phyloP scores from a whole-genome alignment of 2,113 vertebrate genomes.

The Crotalus helleri region DNA sequence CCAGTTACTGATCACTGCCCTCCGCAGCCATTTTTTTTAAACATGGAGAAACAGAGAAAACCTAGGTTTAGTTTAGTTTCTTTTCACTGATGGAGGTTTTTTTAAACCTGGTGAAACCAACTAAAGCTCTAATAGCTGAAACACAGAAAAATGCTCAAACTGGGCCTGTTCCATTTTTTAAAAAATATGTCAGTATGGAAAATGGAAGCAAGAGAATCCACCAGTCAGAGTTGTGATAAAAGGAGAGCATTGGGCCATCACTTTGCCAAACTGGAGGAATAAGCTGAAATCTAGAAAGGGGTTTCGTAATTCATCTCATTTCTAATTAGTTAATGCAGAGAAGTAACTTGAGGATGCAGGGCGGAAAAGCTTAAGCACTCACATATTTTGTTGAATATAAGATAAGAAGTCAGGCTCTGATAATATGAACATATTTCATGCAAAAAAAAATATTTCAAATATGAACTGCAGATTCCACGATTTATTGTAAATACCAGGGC shows the following conservation, averaged over 20 bases:
- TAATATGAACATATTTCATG: neutral
- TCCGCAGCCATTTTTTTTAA: neutral
- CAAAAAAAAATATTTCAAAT: neutral
- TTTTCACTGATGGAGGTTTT: neutral
- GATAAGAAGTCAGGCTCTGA: neutral
- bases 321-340: neutral
- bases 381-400: neutral
- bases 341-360: neutral
- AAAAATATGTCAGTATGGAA: neutral
- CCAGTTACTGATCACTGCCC: neutral
- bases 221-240: neutral
- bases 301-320: neutral
- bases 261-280: neutral
- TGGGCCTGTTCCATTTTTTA: neutral
- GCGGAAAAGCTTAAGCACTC: neutral
- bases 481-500: neutral
- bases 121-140: neutral
- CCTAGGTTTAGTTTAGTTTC: neutral
- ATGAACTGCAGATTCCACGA: neutral
- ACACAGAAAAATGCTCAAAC: neutral
- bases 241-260: neutral
- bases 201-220: neutral
- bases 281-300: neutral
- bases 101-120: neutral
- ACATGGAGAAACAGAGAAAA: neutral